Evolutionary conservation across 2,797 vertebrate species (phyloP).

Genomic region (Myotis planiceps): DNA sequence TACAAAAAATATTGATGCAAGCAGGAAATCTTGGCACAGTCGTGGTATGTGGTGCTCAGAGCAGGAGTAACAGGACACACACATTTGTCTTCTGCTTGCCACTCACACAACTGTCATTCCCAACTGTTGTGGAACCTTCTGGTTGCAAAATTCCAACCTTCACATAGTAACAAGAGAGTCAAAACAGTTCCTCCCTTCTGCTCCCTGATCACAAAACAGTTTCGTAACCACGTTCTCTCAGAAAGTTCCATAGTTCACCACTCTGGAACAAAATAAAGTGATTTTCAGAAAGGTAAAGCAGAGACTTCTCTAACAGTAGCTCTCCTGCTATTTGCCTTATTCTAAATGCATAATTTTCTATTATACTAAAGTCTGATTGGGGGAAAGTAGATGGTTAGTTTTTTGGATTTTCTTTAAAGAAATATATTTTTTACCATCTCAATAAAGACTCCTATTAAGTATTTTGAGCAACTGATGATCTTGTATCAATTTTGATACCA

Average conservation of each 20-base stretch:
- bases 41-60: conserved; percentile 16
- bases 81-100: conserved; percentile 73
- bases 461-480: neutral
- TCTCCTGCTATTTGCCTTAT: neutral
- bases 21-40: conserved; percentile 70
- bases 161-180: conserved; percentile 77
- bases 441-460: neutral
- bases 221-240: conserved; percentile 65
- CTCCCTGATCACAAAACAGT: conserved; percentile 41
- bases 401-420: neutral
- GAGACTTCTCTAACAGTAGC: neutral
- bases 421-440: neutral
- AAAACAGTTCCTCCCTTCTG: conserved; percentile 72
- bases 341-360: neutral
- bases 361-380: neutral
- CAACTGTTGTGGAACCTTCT: conserved; percentile 80
- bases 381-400: neutral
- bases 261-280: conserved; percentile 51
- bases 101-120: conserved; percentile 74
- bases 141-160: conserved; percentile 79
- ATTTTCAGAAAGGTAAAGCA: conserved; percentile 61
- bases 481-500: neutral
- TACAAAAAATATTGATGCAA: conserved; percentile 72
- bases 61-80: conserved; percentile 71
- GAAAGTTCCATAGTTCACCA: conserved; percentile 61